phyloP scores from a whole-genome alignment of 2,888 invertebrate species.

The Eupeodes luniger region DNA sequence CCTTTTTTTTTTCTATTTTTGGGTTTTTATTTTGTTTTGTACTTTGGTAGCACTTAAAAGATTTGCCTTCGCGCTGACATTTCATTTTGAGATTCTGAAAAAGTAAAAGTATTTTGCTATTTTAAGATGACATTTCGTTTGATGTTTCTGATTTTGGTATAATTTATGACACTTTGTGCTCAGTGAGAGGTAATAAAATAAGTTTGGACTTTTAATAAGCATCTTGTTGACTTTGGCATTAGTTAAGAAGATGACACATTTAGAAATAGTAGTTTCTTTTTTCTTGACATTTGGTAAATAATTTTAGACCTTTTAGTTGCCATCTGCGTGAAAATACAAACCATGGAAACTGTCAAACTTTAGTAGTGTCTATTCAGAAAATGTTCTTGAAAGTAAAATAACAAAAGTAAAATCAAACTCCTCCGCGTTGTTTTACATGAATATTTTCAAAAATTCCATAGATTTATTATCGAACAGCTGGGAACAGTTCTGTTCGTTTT shows the following conservation, averaged over 20 bases:
- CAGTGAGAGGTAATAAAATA: background rate
- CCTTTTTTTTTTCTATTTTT: constrained; percentile 26
- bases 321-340: background rate
- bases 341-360: background rate
- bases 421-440: background rate
- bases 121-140: constrained; percentile 47
- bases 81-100: constrained; percentile 32
- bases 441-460: background rate
- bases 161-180: constrained; percentile 52
- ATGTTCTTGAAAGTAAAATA: background rate
- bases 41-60: constrained; percentile 63
- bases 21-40: constrained; percentile 34
- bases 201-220: background rate
- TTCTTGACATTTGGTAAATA: background rate
- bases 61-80: constrained; percentile 33
- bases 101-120: constrained; percentile 51
- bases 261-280: background rate
- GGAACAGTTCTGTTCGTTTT: constrained; percentile 41
- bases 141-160: constrained; percentile 34
- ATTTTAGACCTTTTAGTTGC: background rate
- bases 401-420: background rate
- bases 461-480: constrained; percentile 44
- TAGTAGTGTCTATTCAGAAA: background rate
- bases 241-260: background rate
- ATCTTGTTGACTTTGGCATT: constrained; percentile 13